Evolutionary conservation across 2,113 vertebrate species (phyloP).

Genomic region (Calonectris borealis): DNA sequence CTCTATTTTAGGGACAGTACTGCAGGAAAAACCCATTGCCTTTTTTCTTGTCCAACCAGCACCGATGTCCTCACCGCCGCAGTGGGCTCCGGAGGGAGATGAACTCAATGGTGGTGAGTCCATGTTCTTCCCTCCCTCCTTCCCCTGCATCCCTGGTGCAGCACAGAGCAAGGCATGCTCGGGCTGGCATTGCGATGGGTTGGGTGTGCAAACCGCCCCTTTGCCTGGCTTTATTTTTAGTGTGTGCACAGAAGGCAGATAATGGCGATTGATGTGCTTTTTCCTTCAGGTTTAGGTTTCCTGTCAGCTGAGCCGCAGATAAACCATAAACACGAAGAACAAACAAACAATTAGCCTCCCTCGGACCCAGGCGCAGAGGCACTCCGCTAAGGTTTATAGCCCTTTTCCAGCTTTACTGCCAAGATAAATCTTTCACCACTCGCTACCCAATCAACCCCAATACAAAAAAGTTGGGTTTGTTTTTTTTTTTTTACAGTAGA

Average conservation of each 20-base stretch:
- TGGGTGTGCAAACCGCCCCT: background rate
- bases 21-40: background rate
- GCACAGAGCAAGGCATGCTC: background rate
- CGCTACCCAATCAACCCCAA: constrained; percentile 39
- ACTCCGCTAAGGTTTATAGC: constrained; percentile 55
- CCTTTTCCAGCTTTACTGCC: constrained; percentile 62
- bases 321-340: constrained; percentile 67
- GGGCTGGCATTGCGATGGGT: rapidly evolving
- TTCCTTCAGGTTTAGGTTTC: constrained; percentile 64
- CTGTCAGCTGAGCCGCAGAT: constrained; percentile 57
- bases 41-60: background rate
- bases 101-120: rapidly evolving
- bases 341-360: constrained; percentile 73
- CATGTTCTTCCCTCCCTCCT: background rate
- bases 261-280: constrained; percentile 37
- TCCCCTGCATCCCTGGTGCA: background rate
- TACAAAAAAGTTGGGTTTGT: background rate
- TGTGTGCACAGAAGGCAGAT: constrained; percentile 5
- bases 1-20: background rate
- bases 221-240: background rate
- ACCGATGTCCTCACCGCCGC: rapidly evolving
- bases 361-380: constrained; percentile 49
- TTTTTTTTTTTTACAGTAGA: background rate
- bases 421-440: constrained; percentile 60
- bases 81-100: background rate